These are phyloP conservation scores for Idris sp. DNA, from an alignment of 1,140 invertebrate genomes.

Conservation along the genomic window DNA sequence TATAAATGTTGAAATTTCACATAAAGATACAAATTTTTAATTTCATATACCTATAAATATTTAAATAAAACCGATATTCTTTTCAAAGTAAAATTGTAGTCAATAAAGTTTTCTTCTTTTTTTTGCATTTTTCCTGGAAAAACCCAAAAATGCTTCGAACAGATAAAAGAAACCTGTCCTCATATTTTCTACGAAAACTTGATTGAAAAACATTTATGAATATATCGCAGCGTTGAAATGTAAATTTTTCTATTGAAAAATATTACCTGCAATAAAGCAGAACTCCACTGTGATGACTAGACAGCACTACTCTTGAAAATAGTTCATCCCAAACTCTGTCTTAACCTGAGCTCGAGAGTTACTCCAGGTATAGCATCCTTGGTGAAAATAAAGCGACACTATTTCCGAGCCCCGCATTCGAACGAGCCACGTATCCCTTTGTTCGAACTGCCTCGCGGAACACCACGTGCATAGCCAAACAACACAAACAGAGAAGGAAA, in stretches of 20 bases:
- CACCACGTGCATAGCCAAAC: constrained; percentile 42
- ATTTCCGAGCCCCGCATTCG: constrained; percentile 38
- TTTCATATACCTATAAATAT: no score
- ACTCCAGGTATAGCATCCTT: constrained; percentile 57
- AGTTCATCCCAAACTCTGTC: constrained; percentile 63
- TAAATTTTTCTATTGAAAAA: constrained; percentile 1
- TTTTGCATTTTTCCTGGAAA: no score
- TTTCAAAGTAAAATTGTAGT: no score
- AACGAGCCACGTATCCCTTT: constrained; percentile 47
- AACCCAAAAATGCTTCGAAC: no score
- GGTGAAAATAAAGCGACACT: constrained; percentile 56
- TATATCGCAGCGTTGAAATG: constrained; percentile 27
- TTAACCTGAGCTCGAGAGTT: constrained; percentile 35
- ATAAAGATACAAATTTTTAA: no score
- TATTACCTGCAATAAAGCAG: constrained; percentile 76
- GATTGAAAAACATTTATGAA: constrained; percentile 16
- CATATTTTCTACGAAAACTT: constrained; percentile 18
- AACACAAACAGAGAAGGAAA: constrained; percentile 23
- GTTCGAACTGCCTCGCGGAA: constrained; percentile 38
- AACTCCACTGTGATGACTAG: constrained; percentile 77
- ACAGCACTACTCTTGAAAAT: constrained; percentile 63
- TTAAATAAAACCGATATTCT: no score
- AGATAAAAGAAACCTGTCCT: constrained; percentile 21
- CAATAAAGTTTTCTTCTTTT: no score
- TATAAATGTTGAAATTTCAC: no score